These are phyloP conservation scores for Salvelinus fontinalis DNA, from an alignment of 2,113 vertebrate genomes.

Conservation along the genomic window DNA sequence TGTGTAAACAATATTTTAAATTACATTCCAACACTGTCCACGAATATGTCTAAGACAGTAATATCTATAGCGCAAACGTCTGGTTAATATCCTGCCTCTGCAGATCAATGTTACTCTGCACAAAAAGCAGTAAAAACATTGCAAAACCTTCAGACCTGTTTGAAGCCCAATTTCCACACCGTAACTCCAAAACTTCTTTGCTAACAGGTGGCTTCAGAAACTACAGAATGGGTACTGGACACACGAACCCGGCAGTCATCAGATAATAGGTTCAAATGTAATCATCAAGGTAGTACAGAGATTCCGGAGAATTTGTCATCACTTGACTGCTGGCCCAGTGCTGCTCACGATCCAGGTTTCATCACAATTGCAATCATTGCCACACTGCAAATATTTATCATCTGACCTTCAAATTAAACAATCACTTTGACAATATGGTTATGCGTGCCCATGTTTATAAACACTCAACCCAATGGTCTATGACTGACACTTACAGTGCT, in stretches of 20 bases:
- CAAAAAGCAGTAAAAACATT: neutral
- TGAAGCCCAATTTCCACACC: neutral
- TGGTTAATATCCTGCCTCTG: too few relatives aligned
- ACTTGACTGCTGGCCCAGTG: slow-evolving; percentile 37
- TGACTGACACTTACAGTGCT: slow-evolving; percentile 81
- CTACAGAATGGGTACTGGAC: neutral
- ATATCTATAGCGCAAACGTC: too few relatives aligned
- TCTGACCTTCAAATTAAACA: neutral
- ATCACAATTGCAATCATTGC: neutral
- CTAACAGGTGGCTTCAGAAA: neutral
- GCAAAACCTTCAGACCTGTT: neutral
- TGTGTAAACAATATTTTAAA: too few relatives aligned
- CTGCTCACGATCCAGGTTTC: neutral
- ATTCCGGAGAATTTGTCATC: slow-evolving; percentile 56
- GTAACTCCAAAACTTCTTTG: neutral
- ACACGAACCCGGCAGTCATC: slow-evolving; percentile 36
- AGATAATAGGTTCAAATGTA: slow-evolving; percentile 51
- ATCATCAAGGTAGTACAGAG: slow-evolving; percentile 51
- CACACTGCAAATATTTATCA: neutral
- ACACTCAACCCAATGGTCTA: neutral
- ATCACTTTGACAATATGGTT: neutral
- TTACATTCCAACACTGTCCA: too few relatives aligned
- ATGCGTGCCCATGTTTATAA: neutral
- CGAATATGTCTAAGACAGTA: too few relatives aligned
- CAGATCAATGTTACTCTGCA: neutral